Percentiles rank a stretch among this genome's conserved stretches.
phyloP scores from a whole-genome alignment of 2,888 invertebrate genomes.

The Sarcophaga carnaria region DNA sequence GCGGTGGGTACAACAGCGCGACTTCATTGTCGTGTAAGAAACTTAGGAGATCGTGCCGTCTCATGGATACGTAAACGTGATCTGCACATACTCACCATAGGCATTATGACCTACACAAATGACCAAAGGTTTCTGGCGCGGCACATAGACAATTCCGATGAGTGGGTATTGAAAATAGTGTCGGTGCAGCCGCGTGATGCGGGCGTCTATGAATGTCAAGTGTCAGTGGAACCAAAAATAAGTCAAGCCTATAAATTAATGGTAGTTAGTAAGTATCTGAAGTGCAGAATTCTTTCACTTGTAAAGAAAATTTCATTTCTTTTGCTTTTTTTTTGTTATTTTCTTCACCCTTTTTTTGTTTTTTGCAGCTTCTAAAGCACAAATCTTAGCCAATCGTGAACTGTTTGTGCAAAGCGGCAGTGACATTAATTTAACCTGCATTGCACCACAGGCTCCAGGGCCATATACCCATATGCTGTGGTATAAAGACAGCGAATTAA shows the following conservation, averaged over 20 bases:
- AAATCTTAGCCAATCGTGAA: slow-evolving; percentile 92
- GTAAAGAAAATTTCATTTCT: neutral
- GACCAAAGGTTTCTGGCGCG: slow-evolving; percentile 88
- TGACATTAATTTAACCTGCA: slow-evolving; percentile 95
- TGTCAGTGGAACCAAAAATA: slow-evolving; percentile 90
- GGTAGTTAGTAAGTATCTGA: slow-evolving; percentile 85
- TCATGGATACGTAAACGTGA: slow-evolving; percentile 93
- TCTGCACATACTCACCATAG: slow-evolving; percentile 86
- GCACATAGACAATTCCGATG: slow-evolving; percentile 87
- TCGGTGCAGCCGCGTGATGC: slow-evolving; percentile 87
- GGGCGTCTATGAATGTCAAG: slow-evolving; percentile 89
- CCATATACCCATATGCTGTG: slow-evolving; percentile 90
- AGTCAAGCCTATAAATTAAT: slow-evolving; percentile 84
- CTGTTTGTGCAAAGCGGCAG: slow-evolving; percentile 94
- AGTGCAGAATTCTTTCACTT: accelerated
- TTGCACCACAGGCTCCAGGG: slow-evolving; percentile 88
- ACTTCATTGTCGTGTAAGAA: slow-evolving; percentile 91
- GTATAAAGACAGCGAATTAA: slow-evolving; percentile 91
- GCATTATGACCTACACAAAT: slow-evolving; percentile 88
- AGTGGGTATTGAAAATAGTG: slow-evolving; percentile 88
- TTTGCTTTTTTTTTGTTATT: neutral
- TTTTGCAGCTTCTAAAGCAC: slow-evolving; percentile 91
- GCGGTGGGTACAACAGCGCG: slow-evolving; percentile 93
- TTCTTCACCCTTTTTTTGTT: neutral
- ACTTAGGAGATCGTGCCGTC: slow-evolving; percentile 90